Percentiles rank a stretch among this genome's conserved stretches.
Evolutionary conservation across 2,113 vertebrate species (phyloP).

Genomic region (Ceyx melanurus): DNA sequence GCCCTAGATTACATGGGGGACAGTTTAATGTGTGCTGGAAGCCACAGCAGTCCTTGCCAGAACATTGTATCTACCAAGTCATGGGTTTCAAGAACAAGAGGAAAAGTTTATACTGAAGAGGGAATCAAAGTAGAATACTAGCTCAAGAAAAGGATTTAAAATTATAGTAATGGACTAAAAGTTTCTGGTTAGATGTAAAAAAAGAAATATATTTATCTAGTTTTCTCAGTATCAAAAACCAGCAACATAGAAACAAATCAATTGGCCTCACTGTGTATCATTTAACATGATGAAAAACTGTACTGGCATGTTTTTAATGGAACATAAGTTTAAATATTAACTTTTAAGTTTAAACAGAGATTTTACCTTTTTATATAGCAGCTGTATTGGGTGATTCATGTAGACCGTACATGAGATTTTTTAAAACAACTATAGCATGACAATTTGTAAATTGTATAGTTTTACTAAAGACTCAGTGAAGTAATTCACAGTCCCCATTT

Average conservation of each 20-base stretch:
- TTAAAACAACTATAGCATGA: background rate
- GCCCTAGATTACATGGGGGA: background rate
- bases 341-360: background rate
- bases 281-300: background rate
- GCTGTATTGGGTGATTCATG: background rate
- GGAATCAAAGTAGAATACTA: background rate
- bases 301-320: background rate
- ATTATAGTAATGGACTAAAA: background rate
- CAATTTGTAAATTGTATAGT: background rate
- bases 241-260: background rate
- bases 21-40: background rate
- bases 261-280: background rate
- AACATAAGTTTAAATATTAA: background rate
- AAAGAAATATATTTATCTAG: background rate
- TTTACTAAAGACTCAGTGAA: background rate
- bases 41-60: background rate
- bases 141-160: background rate
- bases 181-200: background rate
- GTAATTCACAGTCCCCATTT: background rate
- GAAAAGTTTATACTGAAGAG: background rate
- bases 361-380: background rate
- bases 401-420: accelerated
- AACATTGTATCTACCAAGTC: accelerated
- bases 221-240: background rate
- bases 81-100: background rate